Base-by-base conservation (phyloP, 2,113 vertebrate species). In the Brachyhypopomus occidentalis region DNA sequence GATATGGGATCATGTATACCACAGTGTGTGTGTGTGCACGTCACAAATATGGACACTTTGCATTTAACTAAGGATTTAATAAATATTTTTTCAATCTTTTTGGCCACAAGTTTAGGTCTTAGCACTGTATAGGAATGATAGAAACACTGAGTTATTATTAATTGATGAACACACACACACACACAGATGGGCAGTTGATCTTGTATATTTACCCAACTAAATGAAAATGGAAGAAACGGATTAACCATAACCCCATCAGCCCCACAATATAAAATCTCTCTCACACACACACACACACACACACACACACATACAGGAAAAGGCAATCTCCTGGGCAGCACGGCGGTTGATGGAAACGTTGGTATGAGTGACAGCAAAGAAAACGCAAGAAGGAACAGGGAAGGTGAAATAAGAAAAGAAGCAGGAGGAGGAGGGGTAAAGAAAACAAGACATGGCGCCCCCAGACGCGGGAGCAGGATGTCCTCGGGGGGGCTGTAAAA, bases 221-320 rank as follows among this genome's bases (percentile, higher is more conserved):
- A 76, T 30, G 72, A 80, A 82, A 85, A 48, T 82, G 76, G 80
- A 82, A 73, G 72, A 75, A 36, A 30, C 30, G 84, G 84, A 76
- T 79, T 79, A 75, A 27, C 45, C 48, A 82, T 8, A 84, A 81
- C 55, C 82, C 45, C 22, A 45, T 34, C 71, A 36, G 2, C 2
- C 41, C 2, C 41, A 9, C 41, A 9, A 41, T 4, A 41, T 4
- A 41, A 1, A 41, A 2, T 3, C 41, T 52, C 63, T 52, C 45
- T 19, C 67, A 72, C 66, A 70, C 66, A 67, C 76, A 58, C 75
- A 64, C n/a, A 77, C 45, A 70, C 63, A 66, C 63, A 23, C 48
- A 20, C 75, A 64, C 48, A 74, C 56, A 78, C 78, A 77, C 79
- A 70, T 80, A 77, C 34, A 38, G 27, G 17, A 12, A 64, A 4